phyloP scores from a whole-genome alignment of 2,888 invertebrate species.

The Aquatica leii region DNA sequence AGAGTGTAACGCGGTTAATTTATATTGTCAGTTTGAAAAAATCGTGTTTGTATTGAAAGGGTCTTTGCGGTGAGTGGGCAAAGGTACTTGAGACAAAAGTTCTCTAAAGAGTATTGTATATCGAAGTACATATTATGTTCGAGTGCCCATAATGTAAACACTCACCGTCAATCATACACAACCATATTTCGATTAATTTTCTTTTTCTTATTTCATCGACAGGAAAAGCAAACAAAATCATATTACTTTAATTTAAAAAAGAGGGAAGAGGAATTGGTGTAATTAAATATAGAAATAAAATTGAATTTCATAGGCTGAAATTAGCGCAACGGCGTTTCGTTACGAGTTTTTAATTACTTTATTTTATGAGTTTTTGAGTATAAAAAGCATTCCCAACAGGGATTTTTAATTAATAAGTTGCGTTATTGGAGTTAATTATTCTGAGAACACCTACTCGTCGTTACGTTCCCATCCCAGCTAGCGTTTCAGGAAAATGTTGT shows the following conservation, averaged over 20 bases:
- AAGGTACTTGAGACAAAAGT: constrained; percentile 28
- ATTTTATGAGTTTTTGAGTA: constrained; percentile 25
- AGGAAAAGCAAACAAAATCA: no score
- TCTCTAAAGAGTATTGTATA: constrained; percentile 29
- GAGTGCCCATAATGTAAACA: no score
- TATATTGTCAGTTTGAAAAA: background rate
- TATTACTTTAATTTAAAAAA: no score
- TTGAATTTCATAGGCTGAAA: constrained; percentile 24
- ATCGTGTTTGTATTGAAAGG: constrained; percentile 20
- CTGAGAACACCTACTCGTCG: constrained; percentile 13
- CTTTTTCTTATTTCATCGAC: no score
- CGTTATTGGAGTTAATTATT: constrained; percentile 27
- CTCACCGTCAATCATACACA: constrained; percentile 39
- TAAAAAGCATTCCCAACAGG: constrained; percentile 26
- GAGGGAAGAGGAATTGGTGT: background rate
- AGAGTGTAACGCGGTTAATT: constrained; percentile 4
- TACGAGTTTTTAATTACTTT: constrained; percentile 34
- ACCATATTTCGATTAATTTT: no score
- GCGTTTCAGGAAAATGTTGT: background rate
- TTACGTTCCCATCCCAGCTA: background rate
- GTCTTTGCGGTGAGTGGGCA: constrained; percentile 20
- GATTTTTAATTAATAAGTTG: constrained; percentile 33
- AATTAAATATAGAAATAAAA: constrained; percentile 29
- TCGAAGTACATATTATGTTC: constrained; percentile 32
- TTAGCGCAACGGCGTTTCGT: constrained; percentile 29